Evolutionary conservation across 2,113 vertebrate genomes (phyloP), one percentile per base, ranked within the genome.

Genomic region (Casuarius casuarius): DNA sequence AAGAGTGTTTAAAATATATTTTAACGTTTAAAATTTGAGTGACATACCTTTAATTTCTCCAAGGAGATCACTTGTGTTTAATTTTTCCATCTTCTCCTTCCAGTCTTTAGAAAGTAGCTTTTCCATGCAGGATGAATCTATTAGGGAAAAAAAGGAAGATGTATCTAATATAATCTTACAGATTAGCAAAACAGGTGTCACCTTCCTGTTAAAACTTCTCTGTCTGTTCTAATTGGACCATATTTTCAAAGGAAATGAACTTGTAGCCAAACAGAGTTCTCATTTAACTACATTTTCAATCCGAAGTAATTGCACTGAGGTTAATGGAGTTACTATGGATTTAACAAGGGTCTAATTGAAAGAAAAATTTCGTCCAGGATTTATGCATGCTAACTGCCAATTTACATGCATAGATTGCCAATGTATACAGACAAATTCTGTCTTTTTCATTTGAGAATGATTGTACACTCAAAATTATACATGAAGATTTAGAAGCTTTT

Each of bases 31-130:
- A 94, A 90, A 80, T 92, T 87, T 91, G n/a, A 70, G 48, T 83
- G 25, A 71, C 59, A 59, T 99, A 99, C 99, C 99, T 99, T 99
- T 99, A 93, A 99, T 99, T 98, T 99, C 99, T 97, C 99, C 99
- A 94, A 99, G 98, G 91, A 99, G 98, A 97, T 99, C 99, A 87
- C 99, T 99, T 51, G 99, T 99, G 97, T 99, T 99, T 94, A 99
- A 98, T 97, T 99, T 98, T 96, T 99, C 99, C 99, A 99, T 99
- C 98, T 99, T 99, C 97, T 99, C 99, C 95, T 99, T 99, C 99
- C 99, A 99, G 96, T 99, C 99, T 98, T 99, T 99, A 96, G 99
- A 99, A 96, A 99, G 99, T 94, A 99, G 98, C 90, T 99, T 99
- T 97, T 99, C 99, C 99, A 99, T 99, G 95, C 99, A 99, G 90